Percentiles rank a stretch among this genome's conserved stretches.
These are phyloP conservation scores for Listronotus bonariensis DNA, from an alignment of 1,140 invertebrate genomes.

Conservation along the genomic window DNA sequence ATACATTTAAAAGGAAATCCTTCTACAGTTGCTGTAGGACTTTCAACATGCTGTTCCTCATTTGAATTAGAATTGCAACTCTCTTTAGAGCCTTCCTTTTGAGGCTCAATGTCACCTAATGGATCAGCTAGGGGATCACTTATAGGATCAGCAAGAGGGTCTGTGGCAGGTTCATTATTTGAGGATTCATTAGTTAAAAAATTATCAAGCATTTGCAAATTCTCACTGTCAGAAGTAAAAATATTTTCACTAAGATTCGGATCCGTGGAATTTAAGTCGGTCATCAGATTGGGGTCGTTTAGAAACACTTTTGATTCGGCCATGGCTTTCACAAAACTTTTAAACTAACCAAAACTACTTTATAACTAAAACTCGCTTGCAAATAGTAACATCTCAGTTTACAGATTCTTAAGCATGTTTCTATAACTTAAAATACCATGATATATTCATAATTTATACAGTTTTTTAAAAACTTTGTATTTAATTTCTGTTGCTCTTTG, in stretches of 20 bases:
- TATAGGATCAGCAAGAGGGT: slow-evolving; percentile 5
- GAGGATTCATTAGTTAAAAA: slow-evolving; percentile 24
- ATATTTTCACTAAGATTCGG: slow-evolving; percentile 28
- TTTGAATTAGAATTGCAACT: slow-evolving; percentile 30
- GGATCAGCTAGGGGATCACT: slow-evolving; percentile 14
- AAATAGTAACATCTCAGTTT: too few relatives aligned
- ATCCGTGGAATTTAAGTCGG: slow-evolving; percentile 28
- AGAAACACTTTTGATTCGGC: slow-evolving; percentile 40
- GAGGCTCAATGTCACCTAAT: slow-evolving; percentile 12
- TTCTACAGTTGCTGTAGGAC: slow-evolving; percentile 58
- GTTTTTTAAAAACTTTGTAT: too few relatives aligned
- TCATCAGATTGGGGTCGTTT: slow-evolving; percentile 39
- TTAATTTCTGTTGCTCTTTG: too few relatives aligned
- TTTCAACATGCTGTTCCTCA: slow-evolving; percentile 55
- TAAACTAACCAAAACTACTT: slow-evolving; percentile 9
- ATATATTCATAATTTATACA: too few relatives aligned
- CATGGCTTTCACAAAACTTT: slow-evolving; percentile 23
- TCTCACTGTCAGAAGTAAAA: slow-evolving; percentile 23
- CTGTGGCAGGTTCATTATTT: slow-evolving; percentile 5
- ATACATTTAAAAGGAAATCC: slow-evolving; percentile 64
- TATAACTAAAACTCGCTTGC: background rate
- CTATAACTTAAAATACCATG: too few relatives aligned
- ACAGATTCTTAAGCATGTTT: too few relatives aligned
- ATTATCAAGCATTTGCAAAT: slow-evolving; percentile 30
- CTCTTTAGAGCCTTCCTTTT: slow-evolving; percentile 23